These are phyloP conservation scores for Agrochola lota DNA, from an alignment of 2,888 invertebrate genomes.

Conservation along the genomic window DNA sequence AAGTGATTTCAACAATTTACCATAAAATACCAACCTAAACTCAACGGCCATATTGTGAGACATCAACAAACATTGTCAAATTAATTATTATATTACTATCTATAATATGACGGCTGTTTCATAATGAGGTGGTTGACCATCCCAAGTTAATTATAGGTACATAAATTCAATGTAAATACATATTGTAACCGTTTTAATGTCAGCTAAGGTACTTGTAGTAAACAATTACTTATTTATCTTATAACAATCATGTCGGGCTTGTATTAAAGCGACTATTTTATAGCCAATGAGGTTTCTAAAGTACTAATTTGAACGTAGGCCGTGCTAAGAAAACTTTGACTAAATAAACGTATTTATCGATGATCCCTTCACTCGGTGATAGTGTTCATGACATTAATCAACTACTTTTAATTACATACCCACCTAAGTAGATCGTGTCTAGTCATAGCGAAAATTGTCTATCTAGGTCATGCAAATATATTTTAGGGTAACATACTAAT, in stretches of 20 bases:
- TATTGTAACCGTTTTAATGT: conserved; percentile 41
- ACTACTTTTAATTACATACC: conserved; percentile 44
- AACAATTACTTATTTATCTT: conserved; percentile 27
- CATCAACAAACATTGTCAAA: conserved; percentile 26
- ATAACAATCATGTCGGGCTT: conserved; percentile 4
- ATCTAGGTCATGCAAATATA: conserved; percentile 50
- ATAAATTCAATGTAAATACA: conserved; percentile 53
- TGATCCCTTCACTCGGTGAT: conserved; percentile 45
- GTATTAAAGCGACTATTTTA: conserved; percentile 20
- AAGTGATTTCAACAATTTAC: conserved; percentile 49
- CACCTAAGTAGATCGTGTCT: conserved; percentile 55
- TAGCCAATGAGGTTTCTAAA: conserved; percentile 13
- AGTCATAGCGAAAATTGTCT: conserved; percentile 56
- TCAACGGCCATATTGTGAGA: conserved; percentile 42
- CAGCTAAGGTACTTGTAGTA: conserved; percentile 21
- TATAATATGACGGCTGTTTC: conserved; percentile 24
- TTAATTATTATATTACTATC: conserved; percentile 38
- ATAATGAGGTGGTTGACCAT: conserved; percentile 36
- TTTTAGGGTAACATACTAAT: conserved; percentile 41
- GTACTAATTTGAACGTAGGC: conserved; percentile 16
- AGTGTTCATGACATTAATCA: conserved; percentile 45
- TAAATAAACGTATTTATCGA: conserved; percentile 27
- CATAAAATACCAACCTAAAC: conserved; percentile 32
- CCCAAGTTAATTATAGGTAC: conserved; percentile 11
- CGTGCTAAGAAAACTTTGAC: conserved; percentile 14